Percentiles rank a stretch among this genome's conserved stretches.
Evolutionary conservation across 2,888 invertebrate species (phyloP).

Genomic region (Alitta virens): DNA sequence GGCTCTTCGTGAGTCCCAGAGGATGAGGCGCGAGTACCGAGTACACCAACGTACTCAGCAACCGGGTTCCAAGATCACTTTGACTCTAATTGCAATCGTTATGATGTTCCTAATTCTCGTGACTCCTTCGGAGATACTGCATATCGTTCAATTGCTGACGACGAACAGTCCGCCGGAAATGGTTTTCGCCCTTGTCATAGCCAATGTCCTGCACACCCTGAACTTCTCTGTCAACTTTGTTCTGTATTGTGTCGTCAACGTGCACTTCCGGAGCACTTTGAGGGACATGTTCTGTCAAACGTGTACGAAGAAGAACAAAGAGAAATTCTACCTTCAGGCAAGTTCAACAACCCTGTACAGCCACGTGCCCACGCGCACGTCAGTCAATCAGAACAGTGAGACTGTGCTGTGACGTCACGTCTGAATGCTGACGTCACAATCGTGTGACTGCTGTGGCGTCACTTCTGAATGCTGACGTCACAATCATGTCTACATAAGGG

Average conservation of each 20-base stretch:
- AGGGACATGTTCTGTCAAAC: slow-evolving; percentile 3
- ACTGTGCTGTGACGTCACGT: no score
- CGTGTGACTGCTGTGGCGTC: no score
- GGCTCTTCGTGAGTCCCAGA: slow-evolving; percentile 22
- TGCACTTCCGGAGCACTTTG: slow-evolving; percentile 27
- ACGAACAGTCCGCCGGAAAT: slow-evolving; percentile 15
- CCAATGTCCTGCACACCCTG: slow-evolving; percentile 27
- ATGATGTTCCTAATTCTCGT: slow-evolving; percentile 49
- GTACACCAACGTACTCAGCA: slow-evolving; percentile 17
- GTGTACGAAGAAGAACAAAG: neutral
- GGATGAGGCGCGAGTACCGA: slow-evolving; percentile 22
- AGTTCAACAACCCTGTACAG: no score
- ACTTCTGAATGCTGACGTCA: no score
- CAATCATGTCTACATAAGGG: no score
- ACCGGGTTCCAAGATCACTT: slow-evolving; percentile 37
- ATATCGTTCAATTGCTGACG: slow-evolving; percentile 35
- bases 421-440: no score
- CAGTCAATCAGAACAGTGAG: no score
- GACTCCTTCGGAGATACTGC: slow-evolving; percentile 49
- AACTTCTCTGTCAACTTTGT: slow-evolving; percentile 37
- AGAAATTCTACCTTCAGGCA: neutral
- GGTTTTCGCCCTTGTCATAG: slow-evolving; percentile 15
- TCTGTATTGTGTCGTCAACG: slow-evolving; percentile 32
- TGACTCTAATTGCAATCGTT: slow-evolving; percentile 51
- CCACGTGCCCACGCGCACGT: no score